Percentiles rank a stretch among this genome's conserved stretches.
Conservation (phyloP, 2,888 invertebrate genomes). For the Dryococelus australis region DNA sequence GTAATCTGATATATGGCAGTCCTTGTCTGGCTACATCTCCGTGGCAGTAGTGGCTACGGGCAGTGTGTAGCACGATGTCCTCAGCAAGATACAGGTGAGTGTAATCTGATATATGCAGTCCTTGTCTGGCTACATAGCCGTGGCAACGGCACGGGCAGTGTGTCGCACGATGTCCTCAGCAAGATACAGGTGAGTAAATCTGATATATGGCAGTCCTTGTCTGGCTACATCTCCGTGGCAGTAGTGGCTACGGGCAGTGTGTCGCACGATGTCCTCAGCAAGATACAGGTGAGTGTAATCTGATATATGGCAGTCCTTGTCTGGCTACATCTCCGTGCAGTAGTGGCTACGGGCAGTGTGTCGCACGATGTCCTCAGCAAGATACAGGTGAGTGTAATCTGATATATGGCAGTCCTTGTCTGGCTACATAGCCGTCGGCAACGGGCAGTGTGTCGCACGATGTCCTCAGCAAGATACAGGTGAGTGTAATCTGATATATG, state of each 20-base stretch:
- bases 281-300: constrained; percentile 39
- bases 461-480: constrained; percentile 36
- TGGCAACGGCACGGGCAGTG: constrained; percentile 56
- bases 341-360: constrained; percentile 53
- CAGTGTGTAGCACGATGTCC: constrained; percentile 30
- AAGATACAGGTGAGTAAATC: constrained; percentile 38
- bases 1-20: too few relatives aligned
- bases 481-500: too few relatives aligned
- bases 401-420: constrained; percentile 52
- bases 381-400: constrained; percentile 39
- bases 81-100: constrained; percentile 39
- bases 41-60: constrained; percentile 57
- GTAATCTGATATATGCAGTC: too few relatives aligned
- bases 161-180: constrained; percentile 33
- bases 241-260: constrained; percentile 54
- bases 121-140: constrained; percentile 57
- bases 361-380: constrained; percentile 31
- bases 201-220: constrained; percentile 52
- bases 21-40: constrained; percentile 57
- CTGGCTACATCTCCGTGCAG: constrained; percentile 59
- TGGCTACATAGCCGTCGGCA: constrained; percentile 58
- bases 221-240: constrained; percentile 59
- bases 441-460: constrained; percentile 48
- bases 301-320: constrained; percentile 52
- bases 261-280: constrained; percentile 30